Evolutionary conservation across 2,797 vertebrate genomes (phyloP).

Genomic region (Sebastes flavidus): DNA sequence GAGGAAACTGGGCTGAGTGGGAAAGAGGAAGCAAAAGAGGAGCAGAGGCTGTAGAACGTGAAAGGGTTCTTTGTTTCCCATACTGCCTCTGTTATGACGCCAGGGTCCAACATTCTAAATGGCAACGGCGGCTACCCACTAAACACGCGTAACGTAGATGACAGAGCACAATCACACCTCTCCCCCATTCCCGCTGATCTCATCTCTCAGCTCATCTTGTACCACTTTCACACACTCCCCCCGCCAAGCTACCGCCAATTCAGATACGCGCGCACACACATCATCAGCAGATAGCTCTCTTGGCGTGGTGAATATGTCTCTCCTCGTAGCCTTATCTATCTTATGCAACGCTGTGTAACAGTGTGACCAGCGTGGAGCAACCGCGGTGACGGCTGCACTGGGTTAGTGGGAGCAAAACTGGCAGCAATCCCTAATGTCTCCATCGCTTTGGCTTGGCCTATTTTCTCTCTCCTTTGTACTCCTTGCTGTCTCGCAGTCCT

Average conservation of each 20-base stretch:
- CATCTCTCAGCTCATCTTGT: constrained; percentile 63
- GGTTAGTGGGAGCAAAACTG: constrained; percentile 73
- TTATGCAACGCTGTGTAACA: constrained; percentile 77
- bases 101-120: constrained; percentile 57
- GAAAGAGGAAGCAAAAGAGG: constrained; percentile 39
- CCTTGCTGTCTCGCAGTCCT: constrained; percentile 33
- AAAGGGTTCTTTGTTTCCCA: constrained; percentile 73
- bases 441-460: constrained; percentile 54
- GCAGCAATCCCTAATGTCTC: constrained; percentile 61
- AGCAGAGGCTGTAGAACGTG: constrained; percentile 49
- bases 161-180: constrained; percentile 59
- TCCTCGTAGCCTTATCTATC: constrained; percentile 66
- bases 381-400: constrained; percentile 54
- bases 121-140: constrained; percentile 21
- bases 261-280: constrained; percentile 16
- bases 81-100: constrained; percentile 58
- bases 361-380: constrained; percentile 72
- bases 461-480: constrained; percentile 54
- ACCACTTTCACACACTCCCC: constrained; percentile 48
- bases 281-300: constrained; percentile 54
- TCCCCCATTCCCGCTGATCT: constrained; percentile 48
- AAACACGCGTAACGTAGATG: constrained; percentile 35
- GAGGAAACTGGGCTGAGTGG: constrained; percentile 38
- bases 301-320: constrained; percentile 57
- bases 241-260: not conserved